Percentiles rank a stretch among this genome's conserved stretches.
phyloP scores from a whole-genome alignment of 2,888 invertebrate genomes.

The Dryocosmus kuriphilus region DNA sequence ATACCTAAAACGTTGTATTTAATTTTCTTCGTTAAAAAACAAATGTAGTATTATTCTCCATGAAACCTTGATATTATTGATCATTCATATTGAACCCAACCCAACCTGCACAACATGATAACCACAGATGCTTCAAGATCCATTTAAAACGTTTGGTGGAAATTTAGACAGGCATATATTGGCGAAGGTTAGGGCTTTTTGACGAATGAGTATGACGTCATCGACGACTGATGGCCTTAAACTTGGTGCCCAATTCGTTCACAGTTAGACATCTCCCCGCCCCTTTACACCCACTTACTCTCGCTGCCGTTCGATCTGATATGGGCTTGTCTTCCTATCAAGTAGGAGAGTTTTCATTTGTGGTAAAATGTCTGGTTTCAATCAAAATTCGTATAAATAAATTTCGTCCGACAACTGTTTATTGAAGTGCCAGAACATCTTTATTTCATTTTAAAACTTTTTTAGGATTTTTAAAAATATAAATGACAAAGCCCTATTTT shows the following conservation, averaged over 20 bases:
- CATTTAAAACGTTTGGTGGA: not conserved
- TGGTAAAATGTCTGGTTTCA: not conserved
- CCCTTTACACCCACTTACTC: not conserved
- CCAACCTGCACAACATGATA: not conserved
- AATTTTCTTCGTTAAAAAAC: too few species aligned
- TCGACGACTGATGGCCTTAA: conserved; percentile 73
- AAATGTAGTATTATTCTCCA: too few species aligned
- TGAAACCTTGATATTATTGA: too few species aligned
- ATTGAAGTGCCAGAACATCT: not conserved
- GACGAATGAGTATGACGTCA: conserved; percentile 66
- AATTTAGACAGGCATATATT: conserved; percentile 31
- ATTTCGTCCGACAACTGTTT: not conserved
- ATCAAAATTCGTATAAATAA: not conserved
- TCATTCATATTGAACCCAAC: not conserved
- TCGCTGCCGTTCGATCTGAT: not conserved
- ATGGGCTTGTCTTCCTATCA: not conserved
- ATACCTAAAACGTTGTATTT: too few species aligned
- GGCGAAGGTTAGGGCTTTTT: conserved; percentile 54
- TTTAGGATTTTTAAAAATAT: too few species aligned
- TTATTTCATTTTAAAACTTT: too few species aligned
- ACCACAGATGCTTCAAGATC: not conserved
- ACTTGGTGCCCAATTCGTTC: conserved; percentile 66
- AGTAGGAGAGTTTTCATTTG: not conserved
- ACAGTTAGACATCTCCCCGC: conserved; percentile 2
- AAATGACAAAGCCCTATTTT: too few species aligned